These are phyloP conservation scores for Coleophora flavipennella DNA, from an alignment of 2,888 invertebrate species.

Conservation along the genomic window DNA sequence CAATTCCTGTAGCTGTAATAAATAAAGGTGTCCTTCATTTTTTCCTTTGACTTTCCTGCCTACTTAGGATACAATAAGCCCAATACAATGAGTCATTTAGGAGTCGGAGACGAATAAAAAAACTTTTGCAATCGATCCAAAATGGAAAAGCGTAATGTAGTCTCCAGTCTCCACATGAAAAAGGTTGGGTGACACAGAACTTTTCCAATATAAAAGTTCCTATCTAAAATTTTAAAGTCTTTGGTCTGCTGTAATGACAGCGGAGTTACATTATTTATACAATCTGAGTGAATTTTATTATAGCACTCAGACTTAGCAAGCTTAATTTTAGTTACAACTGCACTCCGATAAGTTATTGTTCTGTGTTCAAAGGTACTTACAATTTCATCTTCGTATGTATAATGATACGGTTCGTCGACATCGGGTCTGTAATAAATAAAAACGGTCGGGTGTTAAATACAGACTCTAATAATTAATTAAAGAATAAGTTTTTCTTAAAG, in stretches of 20 bases:
- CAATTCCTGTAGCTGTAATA: constrained; percentile 15
- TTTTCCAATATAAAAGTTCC: constrained; percentile 7
- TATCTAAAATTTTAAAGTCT: constrained; percentile 1
- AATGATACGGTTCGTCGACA: constrained; percentile 26
- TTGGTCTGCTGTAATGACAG: background rate
- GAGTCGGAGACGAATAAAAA: background rate
- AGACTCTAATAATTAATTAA: too few relatives aligned
- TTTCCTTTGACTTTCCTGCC: background rate
- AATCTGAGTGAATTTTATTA: background rate
- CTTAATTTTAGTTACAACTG: too few relatives aligned
- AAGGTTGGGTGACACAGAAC: constrained; percentile 1
- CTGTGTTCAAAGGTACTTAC: constrained; percentile 22
- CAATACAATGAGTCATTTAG: background rate
- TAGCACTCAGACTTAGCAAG: background rate
- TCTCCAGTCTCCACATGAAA: background rate
- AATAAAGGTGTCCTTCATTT: background rate
- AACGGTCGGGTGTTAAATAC: too few relatives aligned
- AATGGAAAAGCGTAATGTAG: background rate
- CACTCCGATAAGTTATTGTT: too few relatives aligned
- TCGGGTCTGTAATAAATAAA: constrained; percentile 24
- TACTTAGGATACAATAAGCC: background rate
- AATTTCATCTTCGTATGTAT: constrained; percentile 27
- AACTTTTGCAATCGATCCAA: background rate
- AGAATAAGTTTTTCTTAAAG: too few relatives aligned
- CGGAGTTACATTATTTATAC: background rate